Evolutionary conservation across 2,888 invertebrate species (phyloP).

Genomic region (Agrochola lota): DNA sequence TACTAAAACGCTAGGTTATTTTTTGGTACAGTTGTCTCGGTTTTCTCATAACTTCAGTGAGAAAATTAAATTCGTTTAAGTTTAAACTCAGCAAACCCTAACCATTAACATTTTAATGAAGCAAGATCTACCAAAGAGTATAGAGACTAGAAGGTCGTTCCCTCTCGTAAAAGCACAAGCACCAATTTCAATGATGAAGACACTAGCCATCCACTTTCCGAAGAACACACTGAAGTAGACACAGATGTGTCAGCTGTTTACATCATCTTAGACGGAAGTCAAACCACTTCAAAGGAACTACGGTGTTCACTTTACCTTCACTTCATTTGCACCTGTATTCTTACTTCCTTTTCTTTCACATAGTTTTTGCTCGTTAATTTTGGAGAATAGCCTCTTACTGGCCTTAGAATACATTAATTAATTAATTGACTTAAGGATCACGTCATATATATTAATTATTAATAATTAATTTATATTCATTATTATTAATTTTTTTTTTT

Average conservation of each 20-base stretch:
- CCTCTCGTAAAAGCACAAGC: neutral
- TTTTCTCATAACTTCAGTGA: neutral
- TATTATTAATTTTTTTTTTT: no score
- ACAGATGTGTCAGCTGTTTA: conserved; percentile 49
- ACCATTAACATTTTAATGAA: neutral
- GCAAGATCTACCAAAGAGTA: neutral
- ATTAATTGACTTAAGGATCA: neutral
- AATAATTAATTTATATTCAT: no score
- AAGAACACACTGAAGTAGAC: conserved; percentile 35
- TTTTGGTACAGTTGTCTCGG: neutral
- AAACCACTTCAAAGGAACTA: conserved; percentile 37
- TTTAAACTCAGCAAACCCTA: neutral
- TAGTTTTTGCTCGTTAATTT: conserved; percentile 5
- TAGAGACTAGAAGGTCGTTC: neutral
- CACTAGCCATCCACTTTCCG: conserved; percentile 5
- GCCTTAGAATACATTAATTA: neutral
- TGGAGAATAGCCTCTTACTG: neutral
- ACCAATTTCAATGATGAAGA: neutral
- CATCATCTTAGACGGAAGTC: conserved; percentile 43
- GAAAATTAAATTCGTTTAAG: neutral
- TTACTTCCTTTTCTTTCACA: conserved; percentile 22
- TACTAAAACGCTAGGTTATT: neutral
- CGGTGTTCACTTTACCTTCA: conserved; percentile 5
- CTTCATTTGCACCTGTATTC: conserved; percentile 28
- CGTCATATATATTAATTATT: neutral